Evolutionary conservation across 2,888 invertebrate species (phyloP).

Genomic region (Lottia gigantea): DNA sequence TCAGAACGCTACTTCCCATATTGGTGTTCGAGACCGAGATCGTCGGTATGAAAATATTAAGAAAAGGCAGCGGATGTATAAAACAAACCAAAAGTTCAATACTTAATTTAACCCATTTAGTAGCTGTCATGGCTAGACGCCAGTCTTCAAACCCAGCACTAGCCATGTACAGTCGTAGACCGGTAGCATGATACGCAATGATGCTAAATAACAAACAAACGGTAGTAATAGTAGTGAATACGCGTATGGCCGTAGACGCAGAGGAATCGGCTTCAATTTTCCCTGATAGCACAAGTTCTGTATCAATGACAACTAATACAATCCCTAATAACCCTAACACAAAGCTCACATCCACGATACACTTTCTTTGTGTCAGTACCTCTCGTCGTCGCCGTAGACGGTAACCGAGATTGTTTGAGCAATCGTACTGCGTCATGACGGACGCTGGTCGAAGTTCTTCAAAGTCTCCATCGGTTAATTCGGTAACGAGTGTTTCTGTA

Average conservation of each 20-base stretch:
- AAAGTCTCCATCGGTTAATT: slow-evolving; percentile 34
- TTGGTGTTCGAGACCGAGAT: slow-evolving; percentile 40
- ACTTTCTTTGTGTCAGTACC: slow-evolving; percentile 46
- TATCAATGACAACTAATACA: slow-evolving; percentile 47
- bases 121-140: slow-evolving; percentile 47
- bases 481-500: slow-evolving; percentile 47
- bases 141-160: slow-evolving; percentile 52
- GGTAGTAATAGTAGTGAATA: slow-evolving; percentile 48
- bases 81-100: slow-evolving; percentile 48
- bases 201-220: slow-evolving; percentile 44
- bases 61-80: slow-evolving; percentile 54
- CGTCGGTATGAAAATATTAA: slow-evolving; percentile 34
- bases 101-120: slow-evolving; percentile 41
- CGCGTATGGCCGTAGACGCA: slow-evolving; percentile 45
- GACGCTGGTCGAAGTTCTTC: slow-evolving; percentile 23
- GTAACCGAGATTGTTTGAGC: slow-evolving; percentile 44
- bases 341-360: slow-evolving; percentile 51
- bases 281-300: slow-evolving; percentile 46
- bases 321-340: slow-evolving; percentile 44
- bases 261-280: slow-evolving; percentile 32
- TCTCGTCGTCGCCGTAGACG: slow-evolving; percentile 50
- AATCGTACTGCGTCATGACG: slow-evolving; percentile 21
- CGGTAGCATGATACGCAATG: slow-evolving; percentile 48
- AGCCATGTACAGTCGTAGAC: slow-evolving; percentile 45
- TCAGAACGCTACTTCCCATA: slow-evolving; percentile 32